Evolutionary conservation across 2,113 vertebrate genomes (phyloP).

Genomic region (Emydura subglobosa): DNA sequence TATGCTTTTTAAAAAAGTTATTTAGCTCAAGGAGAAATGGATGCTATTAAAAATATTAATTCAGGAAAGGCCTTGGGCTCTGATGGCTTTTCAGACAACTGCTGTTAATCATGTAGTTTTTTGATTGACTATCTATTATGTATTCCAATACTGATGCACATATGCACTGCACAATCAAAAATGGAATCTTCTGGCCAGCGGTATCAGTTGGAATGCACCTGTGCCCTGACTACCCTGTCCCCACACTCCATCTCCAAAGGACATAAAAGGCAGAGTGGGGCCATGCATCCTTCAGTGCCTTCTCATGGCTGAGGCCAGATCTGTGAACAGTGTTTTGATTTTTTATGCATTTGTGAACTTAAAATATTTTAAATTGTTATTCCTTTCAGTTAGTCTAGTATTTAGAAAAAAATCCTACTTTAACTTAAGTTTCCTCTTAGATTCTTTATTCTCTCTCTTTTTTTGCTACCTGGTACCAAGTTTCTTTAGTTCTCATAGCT

Average conservation of each 20-base stretch:
- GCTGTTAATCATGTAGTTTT: not conserved
- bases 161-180: not conserved
- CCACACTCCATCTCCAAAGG: too few relatives aligned
- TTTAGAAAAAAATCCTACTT: not conserved
- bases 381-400: not conserved
- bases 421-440: too few relatives aligned
- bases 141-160: not conserved
- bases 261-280: not conserved
- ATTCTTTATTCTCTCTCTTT: too few relatives aligned
- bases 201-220: not conserved
- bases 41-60: not conserved
- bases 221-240: not conserved
- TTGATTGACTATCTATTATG: not conserved
- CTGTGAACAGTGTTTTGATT: not conserved
- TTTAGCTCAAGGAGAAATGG: not conserved
- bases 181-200: not conserved
- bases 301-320: not conserved
- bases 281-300: not conserved
- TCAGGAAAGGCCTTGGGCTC: not conserved
- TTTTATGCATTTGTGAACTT: not conserved
- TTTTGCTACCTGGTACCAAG: not conserved
- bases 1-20: not conserved
- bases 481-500: not conserved
- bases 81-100: not conserved
- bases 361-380: not conserved